Base-by-base conservation (phyloP, 2,113 vertebrate genomes). In the Pangasianodon hypophthalmus region DNA sequence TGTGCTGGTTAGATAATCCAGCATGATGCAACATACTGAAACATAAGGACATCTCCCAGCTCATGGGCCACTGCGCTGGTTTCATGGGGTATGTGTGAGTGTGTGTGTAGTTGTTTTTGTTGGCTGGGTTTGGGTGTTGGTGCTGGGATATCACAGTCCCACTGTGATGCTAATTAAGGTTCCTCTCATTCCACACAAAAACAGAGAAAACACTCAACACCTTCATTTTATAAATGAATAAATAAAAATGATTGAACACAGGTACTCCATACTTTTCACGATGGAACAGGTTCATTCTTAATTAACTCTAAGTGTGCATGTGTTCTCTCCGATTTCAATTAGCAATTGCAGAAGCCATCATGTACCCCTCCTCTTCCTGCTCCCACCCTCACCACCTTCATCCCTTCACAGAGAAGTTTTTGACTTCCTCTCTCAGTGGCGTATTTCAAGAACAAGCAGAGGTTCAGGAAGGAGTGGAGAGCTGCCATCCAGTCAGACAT, bases 111-210 rank as follows among this genome's bases (percentile, higher is more conserved):
- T 64, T 85, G 82, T 85, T 82, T 84, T 85, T 19, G 54, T 85
- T 85, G 90, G 88, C 86, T 90, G 79, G 87, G 84, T 90, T 88
- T 91, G 56, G 86, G 87, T 89, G 62, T 88, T 52, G 87, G 79
- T 90, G 84, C 87, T 79, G 86, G 89, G 77, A 91, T 89, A 79
- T 91, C 91, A 89, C 93, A 89, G 91, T 93, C 94, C 94, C 92
- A 94, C 95, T 95, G 95, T 94, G 94, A 95, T 93, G 91, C 94
- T 96, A 96, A 96, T 96, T 96, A 95, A 93, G 92, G 73, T 90
- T 95, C 93, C 91, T 94, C 94, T 94, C 93, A 93, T 90, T 58
- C 91, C 91, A 92, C 91, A 91, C 89, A 92, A 90, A 92, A 88
- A 91, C 93, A 32, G 11, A 58, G 26, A 77, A 87, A 87, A 87